Base-by-base conservation (phyloP, 2,888 invertebrate species). In the Lasioglossum vierecki region DNA sequence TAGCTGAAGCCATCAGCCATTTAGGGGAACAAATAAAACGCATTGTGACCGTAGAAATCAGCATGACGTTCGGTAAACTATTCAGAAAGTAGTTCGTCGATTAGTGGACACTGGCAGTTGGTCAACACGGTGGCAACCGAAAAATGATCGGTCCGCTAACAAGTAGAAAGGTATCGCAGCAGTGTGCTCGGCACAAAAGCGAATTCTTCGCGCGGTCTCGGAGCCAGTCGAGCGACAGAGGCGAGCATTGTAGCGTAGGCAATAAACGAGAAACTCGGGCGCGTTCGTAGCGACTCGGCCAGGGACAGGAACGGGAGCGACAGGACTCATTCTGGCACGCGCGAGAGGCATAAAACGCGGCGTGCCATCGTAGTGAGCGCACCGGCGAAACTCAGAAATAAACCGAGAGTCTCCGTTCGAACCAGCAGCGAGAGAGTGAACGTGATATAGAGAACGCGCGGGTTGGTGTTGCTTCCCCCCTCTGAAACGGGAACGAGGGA, bases 321-420 rank as follows among this genome's bases (percentile, higher is more conserved):
- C 85, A 74, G 76, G 73, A 83, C 78, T 87, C 82, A 77, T 88
- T 87, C 85, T 88, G 89, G 85, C 81, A 88, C 75, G 83, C 80
- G 79, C 83, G 80, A 76, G 76, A 79, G 75, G 77, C 88, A 82
- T 82, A 84, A 85, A 70, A 57, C 46, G 46, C 63, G 80, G 76
- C 82, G 82, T 90, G 86, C 90, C 86, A 76, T 80, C 53, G 76
- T 63, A 75, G 80, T 72, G 86, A 89, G 83, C 70, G 78, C 82
- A 83, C 83, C 87, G 74, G 81, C 82, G 81, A 88, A 87, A 87
- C 88, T 89, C 90, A 90, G 89, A 90, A 90, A 90, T 90, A 90
- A 88, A 87, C 88, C 77, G 72, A 18, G 80, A 57, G 60, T 35
- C 35, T 71, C 71, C 76, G 73, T 80, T 80, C 78, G 83, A 46